Evolutionary conservation across 2,888 invertebrate species (phyloP).

Genomic region (Timema cristinae): DNA sequence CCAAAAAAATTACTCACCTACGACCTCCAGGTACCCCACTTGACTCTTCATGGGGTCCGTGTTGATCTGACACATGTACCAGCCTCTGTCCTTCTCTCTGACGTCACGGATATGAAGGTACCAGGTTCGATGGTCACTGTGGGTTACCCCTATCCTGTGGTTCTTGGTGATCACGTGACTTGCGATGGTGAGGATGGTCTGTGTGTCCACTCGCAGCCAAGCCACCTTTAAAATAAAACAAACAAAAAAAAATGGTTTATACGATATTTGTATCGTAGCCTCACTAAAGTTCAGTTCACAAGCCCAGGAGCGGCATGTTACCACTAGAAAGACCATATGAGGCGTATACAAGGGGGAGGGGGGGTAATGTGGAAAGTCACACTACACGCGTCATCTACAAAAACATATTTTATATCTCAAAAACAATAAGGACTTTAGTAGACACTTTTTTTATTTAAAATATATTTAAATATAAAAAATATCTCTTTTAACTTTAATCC

Average conservation of each 20-base stretch:
- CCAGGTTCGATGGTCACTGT: constrained; percentile 75
- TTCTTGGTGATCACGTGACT: constrained; percentile 88
- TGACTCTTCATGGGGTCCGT: constrained; percentile 73
- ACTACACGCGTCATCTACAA: too few relatives aligned
- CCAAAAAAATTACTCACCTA: constrained; percentile 50
- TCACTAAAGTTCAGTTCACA: too few relatives aligned
- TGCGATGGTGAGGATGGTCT: constrained; percentile 84
- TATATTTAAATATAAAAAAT: too few relatives aligned
- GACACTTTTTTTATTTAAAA: too few relatives aligned
- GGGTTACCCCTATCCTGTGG: constrained; percentile 76
- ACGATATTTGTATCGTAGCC: too few relatives aligned
- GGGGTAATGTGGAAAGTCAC: too few relatives aligned
- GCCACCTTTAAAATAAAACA: constrained; percentile 66
- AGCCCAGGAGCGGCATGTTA: too few relatives aligned
- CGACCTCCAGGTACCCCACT: constrained; percentile 61
- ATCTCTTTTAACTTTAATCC: too few relatives aligned
- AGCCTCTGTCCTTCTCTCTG: constrained; percentile 72
- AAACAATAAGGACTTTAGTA: too few relatives aligned
- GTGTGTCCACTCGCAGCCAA: constrained; percentile 86
- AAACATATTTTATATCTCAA: too few relatives aligned
- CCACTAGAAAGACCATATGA: too few relatives aligned
- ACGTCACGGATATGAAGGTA: constrained; percentile 76
- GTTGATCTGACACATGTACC: constrained; percentile 77
- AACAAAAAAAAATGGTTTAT: background rate
- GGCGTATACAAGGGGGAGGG: too few relatives aligned